phyloP scores from a whole-genome alignment of 2,797 vertebrate genomes.

The Notamacropus eugenii region DNA sequence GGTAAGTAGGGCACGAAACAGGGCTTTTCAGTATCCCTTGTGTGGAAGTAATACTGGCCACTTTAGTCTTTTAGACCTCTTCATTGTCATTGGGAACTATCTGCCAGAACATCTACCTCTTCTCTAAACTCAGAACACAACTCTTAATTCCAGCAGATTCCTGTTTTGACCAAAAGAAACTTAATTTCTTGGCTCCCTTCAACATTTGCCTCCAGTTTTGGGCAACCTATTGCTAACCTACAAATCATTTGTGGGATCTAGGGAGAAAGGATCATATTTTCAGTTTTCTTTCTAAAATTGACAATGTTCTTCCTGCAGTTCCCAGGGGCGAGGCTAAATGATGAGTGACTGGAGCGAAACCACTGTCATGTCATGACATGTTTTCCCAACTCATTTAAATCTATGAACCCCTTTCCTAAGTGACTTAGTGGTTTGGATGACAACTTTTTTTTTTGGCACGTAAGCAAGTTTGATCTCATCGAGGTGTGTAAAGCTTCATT shows the following conservation, averaged over 20 bases:
- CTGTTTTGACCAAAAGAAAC: conserved; percentile 34
- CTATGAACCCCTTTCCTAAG: conserved; percentile 52
- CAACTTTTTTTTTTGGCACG: conserved; percentile 51
- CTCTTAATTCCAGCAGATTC: conserved; percentile 25
- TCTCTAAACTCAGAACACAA: neutral
- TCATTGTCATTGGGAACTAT: neutral
- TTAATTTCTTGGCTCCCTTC: conserved; percentile 33
- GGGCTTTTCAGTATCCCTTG: conserved; percentile 2
- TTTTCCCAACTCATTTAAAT: conserved; percentile 52
- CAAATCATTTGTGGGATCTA: conserved; percentile 44
- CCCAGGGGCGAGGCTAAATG: neutral
- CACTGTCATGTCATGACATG: conserved; percentile 30
- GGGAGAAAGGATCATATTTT: conserved; percentile 27
- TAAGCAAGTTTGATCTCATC: conserved; percentile 52
- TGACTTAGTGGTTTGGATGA: conserved; percentile 39
- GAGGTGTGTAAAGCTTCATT: conserved; percentile 44
- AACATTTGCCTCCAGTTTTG: conserved; percentile 33
- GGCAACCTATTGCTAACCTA: neutral
- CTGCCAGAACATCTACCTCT: neutral
- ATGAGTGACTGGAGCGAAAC: conserved; percentile 29
- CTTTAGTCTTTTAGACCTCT: conserved; percentile 12
- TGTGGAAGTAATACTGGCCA: neutral
- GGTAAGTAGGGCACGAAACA: conserved; percentile 81
- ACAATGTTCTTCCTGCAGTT: conserved; percentile 4
- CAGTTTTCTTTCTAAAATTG: conserved; percentile 44